phyloP scores from a whole-genome alignment of 2,113 vertebrate species.

The Syngnathoides biaculeatus region DNA sequence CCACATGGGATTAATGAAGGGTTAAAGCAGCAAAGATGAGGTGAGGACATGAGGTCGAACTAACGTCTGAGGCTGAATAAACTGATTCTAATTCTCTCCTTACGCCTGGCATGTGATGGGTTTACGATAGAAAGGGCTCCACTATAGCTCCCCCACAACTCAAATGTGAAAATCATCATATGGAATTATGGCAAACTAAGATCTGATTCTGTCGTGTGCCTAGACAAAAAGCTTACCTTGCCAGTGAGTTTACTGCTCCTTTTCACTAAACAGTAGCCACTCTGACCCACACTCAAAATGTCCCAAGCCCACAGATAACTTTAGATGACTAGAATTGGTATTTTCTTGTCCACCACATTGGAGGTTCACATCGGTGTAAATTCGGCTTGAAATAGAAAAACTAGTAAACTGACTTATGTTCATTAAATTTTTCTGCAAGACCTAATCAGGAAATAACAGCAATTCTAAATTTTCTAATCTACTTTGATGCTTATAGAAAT shows the following conservation, averaged over 20 bases:
- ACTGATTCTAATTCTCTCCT: constrained; percentile 7
- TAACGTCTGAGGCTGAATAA: constrained; percentile 12
- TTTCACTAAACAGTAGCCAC: too few relatives aligned
- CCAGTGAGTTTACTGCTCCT: background rate
- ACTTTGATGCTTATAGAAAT: too few relatives aligned
- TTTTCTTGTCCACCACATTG: too few relatives aligned
- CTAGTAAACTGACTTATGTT: too few relatives aligned
- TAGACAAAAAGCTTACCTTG: background rate
- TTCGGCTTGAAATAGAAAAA: too few relatives aligned
- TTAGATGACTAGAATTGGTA: too few relatives aligned
- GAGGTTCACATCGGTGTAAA: too few relatives aligned
- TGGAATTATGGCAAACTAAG: background rate
- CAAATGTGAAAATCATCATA: background rate
- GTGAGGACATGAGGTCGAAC: constrained; percentile 23
- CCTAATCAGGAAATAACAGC: too few relatives aligned
- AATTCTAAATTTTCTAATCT: too few relatives aligned
- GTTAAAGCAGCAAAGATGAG: constrained; percentile 49
- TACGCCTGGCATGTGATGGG: constrained; percentile 9
- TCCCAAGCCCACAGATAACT: too few relatives aligned
- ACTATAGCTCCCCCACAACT: background rate
- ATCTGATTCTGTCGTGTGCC: background rate
- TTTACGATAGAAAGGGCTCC: background rate
- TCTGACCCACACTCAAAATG: too few relatives aligned
- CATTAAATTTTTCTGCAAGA: too few relatives aligned
- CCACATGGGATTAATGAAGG: constrained; percentile 50